Evolutionary conservation across 64 coral and sea anemone genomes (phyloP).

Genomic region (Acropora tenuis): DNA sequence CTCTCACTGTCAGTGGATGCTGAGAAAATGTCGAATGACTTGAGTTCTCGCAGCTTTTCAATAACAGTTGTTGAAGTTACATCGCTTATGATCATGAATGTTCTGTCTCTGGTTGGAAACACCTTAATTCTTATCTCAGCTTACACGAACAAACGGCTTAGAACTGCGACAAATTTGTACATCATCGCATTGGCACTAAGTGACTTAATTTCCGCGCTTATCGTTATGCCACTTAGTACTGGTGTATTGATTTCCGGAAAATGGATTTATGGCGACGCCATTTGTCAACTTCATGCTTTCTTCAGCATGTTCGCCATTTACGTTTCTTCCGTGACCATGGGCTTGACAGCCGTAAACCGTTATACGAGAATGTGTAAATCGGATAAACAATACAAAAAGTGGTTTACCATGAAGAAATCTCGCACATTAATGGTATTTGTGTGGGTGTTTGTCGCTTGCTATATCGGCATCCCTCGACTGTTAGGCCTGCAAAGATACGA

Average conservation of each 20-base stretch:
- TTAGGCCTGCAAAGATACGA: neutral
- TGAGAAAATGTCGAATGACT: neutral
- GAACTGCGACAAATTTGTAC: neutral
- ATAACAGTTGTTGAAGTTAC: neutral
- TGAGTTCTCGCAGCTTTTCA: neutral
- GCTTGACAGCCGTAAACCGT: neutral
- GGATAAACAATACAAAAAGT: neutral
- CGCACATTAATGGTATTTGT: neutral
- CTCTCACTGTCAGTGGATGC: neutral
- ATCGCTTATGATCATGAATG: neutral
- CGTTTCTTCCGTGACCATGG: neutral
- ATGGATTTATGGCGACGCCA: neutral
- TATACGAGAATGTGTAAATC: neutral
- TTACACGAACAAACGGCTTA: neutral
- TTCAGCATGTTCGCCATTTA: slow-evolving; percentile 5
- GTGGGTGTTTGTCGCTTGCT: neutral
- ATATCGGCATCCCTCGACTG: neutral
- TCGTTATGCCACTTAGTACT: neutral
- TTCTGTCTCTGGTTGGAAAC: neutral
- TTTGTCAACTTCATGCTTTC: slow-evolving; percentile 5
- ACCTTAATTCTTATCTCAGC: neutral
- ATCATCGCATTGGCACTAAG: neutral
- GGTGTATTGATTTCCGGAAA: neutral
- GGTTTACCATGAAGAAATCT: neutral
- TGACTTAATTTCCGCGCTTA: neutral